phyloP scores from a whole-genome alignment of 1,140 invertebrate species.

The Neotoxoptera formosana region DNA sequence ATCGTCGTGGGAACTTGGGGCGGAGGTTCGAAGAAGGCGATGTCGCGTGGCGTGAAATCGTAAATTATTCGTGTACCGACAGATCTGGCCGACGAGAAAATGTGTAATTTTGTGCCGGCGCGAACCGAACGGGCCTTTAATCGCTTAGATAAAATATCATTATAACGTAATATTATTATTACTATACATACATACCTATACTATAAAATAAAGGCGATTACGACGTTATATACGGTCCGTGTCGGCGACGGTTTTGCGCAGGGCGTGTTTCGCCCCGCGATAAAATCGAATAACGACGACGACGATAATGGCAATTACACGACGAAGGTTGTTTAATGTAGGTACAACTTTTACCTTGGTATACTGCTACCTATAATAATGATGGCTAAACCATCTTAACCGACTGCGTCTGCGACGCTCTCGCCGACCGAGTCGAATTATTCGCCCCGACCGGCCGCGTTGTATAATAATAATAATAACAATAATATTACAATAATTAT shows the following conservation, averaged over 20 bases:
- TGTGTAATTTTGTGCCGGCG: too few relatives aligned
- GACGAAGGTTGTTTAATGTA: background rate
- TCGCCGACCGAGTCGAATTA: background rate
- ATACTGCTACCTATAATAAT: too few relatives aligned
- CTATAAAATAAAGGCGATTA: too few relatives aligned
- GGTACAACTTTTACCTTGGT: background rate
- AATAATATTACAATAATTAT: too few relatives aligned
- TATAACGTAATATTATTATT: too few relatives aligned
- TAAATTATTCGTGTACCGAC: background rate
- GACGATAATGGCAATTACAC: background rate
- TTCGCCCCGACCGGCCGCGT: background rate
- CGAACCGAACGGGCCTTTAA: too few relatives aligned
- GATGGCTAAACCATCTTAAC: background rate
- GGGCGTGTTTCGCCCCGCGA: too few relatives aligned
- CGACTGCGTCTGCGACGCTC: background rate
- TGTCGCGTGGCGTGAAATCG: background rate
- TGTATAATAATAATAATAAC: too few relatives aligned
- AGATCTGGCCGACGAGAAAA: background rate
- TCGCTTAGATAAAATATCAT: too few relatives aligned
- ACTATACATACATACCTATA: too few relatives aligned
- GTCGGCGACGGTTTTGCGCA: background rate
- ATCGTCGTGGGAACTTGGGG: background rate
- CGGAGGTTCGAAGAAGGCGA: background rate
- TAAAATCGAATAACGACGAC: too few relatives aligned
- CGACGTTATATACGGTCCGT: background rate